Evolutionary conservation across 2,113 vertebrate species (phyloP), one percentile per base, ranked within the genome.

Genomic region (Tiliqua scincoides): DNA sequence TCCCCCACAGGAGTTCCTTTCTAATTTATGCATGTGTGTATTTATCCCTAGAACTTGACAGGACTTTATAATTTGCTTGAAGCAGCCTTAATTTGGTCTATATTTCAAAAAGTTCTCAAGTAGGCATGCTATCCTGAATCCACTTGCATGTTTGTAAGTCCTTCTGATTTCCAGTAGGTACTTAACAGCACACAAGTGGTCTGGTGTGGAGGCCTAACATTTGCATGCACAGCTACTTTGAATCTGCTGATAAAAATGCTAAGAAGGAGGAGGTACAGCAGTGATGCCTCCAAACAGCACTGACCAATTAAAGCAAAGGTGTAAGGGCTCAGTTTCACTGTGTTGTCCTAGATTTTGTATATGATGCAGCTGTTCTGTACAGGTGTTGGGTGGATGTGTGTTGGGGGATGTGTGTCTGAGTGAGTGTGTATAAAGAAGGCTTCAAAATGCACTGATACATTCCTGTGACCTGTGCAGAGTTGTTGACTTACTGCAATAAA

Each of bases 371-470:
- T 35, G 40, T 79, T 65, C 40, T 20, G 14, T 85, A 71, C 74
- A 87, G 77, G 61, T 48, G 72, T 80, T 61, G 77, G 82, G 71
- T 0, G 0, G 77, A 32, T 61, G 72, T 70, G 30, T 59, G 30
- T 78, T 12, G n/a, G 43, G 43, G 43, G 43, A 8, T 48, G 43
- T 48, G 43, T 21, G 52, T 89, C 11, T 65, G 20, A 25, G 59
- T 86, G 52, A 73, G 48, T 48, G 43, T 48, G 43, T 48, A 48
- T 48, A 62, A 32, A 80, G 59, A 1, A 4, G 84, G 32, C 83
- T 81, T 85, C 48, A 78, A 81, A 86, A 81, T 86, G 77, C 85
- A 86, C 85, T 86, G 70, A 73, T 65, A 74, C 63, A 40, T 86
- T 81, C 43, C 59, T 74, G 43, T 86, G 43, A 52, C 12, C 27